phyloP scores from a whole-genome alignment of 2,113 vertebrate species.

The Prinia subflava region DNA sequence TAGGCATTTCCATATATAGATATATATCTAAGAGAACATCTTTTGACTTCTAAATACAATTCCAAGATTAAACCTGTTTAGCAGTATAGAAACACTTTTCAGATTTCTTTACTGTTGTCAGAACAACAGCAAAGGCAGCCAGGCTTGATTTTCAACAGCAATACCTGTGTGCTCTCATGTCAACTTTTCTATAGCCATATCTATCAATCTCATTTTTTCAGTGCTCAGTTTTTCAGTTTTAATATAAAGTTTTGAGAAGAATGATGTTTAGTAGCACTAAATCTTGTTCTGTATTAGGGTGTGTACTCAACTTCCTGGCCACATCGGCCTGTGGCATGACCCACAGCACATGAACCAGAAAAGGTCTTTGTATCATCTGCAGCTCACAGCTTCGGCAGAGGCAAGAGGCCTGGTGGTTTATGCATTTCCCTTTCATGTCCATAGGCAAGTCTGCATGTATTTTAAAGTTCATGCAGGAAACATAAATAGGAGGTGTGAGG shows the following conservation, averaged over 20 bases:
- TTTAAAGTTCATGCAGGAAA: not conserved
- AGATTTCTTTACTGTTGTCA: not conserved
- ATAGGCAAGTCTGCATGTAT: not conserved
- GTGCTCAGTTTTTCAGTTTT: not conserved
- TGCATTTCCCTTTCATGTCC: not conserved
- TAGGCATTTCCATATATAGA: not conserved
- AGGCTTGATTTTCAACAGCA: not conserved
- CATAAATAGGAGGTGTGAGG: not conserved
- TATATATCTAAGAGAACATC: not conserved
- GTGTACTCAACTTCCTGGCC: not conserved
- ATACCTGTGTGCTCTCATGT: not conserved
- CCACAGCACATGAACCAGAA: not conserved
- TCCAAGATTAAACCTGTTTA: not conserved
- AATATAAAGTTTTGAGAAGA: not conserved
- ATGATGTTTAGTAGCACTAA: not conserved
- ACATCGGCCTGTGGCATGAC: accelerated
- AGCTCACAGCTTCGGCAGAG: not conserved
- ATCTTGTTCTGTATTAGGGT: not conserved
- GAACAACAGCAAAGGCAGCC: not conserved
- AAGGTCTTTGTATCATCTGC: not conserved
- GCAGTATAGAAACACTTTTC: not conserved
- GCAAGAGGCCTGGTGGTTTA: not conserved
- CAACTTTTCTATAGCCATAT: not conserved
- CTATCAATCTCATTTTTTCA: not conserved
- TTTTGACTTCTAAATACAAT: not conserved